phyloP scores from a whole-genome alignment of 2,113 vertebrate species.

The Lycaon pictus region DNA sequence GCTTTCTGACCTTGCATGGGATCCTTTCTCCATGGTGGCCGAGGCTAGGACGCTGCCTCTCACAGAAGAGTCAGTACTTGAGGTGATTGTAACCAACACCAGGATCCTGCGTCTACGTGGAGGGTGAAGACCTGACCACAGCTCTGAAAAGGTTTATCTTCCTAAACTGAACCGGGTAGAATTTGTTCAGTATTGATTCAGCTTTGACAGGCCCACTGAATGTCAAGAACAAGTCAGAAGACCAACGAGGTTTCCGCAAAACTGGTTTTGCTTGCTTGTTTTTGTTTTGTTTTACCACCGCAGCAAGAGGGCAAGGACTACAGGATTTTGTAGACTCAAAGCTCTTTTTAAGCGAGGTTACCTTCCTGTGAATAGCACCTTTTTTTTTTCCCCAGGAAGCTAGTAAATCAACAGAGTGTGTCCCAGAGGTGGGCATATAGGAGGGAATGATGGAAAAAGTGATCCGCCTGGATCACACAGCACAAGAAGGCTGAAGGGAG shows the following conservation, averaged over 20 bases:
- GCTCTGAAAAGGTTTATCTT: not conserved
- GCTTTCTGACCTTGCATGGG: not conserved
- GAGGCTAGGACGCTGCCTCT: not conserved
- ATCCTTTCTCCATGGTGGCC: not conserved
- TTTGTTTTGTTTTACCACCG: conserved; percentile 4
- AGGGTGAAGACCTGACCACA: not conserved
- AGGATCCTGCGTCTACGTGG: not conserved
- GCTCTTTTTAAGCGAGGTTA: not conserved
- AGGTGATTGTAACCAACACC: not conserved
- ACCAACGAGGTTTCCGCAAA: not conserved
- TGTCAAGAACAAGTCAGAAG: conserved; percentile 16
- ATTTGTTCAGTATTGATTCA: not conserved
- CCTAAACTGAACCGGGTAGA: not conserved
- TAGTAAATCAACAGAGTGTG: conserved; percentile 20
- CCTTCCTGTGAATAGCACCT: not conserved
- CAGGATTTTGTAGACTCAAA: not conserved
- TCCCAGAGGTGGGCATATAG: not conserved
- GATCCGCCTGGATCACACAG: not conserved
- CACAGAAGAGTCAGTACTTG: not conserved
- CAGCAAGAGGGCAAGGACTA: not conserved
- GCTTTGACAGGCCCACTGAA: not conserved
- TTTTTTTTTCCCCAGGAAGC: not conserved
- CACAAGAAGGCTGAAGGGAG: not conserved
- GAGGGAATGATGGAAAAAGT: not conserved
- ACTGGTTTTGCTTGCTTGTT: conserved; percentile 19